Percentiles rank a stretch among this genome's conserved stretches.
phyloP scores from a whole-genome alignment of 1,140 invertebrate genomes.

The Anagrus nilaparvatae region DNA sequence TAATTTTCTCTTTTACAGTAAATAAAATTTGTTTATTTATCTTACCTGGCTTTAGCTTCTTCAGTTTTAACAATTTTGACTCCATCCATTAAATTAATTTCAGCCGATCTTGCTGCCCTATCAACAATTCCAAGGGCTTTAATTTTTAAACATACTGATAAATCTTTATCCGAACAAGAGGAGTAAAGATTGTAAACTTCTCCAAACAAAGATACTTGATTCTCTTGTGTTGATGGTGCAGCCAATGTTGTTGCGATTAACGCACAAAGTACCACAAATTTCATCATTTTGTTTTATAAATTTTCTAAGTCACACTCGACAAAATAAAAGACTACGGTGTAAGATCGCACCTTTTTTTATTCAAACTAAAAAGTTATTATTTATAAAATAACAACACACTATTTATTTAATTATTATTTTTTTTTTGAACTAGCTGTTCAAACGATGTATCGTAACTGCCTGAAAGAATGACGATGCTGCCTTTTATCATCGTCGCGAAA shows the following conservation, averaged over 20 bases:
- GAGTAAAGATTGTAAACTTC: slow-evolving; percentile 48
- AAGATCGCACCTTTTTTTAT: too few relatives aligned
- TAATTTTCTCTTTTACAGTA: background rate
- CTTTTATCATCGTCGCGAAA: slow-evolving; percentile 44
- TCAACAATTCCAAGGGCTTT: slow-evolving; percentile 37
- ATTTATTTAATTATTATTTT: too few relatives aligned
- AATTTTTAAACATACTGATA: slow-evolving; percentile 62
- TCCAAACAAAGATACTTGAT: slow-evolving; percentile 31
- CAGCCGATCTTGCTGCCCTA: slow-evolving; percentile 34
- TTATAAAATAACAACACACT: too few relatives aligned
- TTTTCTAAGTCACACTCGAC: too few relatives aligned
- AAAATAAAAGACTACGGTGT: too few relatives aligned
- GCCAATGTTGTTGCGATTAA: slow-evolving; percentile 39
- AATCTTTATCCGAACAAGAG: slow-evolving; percentile 50
- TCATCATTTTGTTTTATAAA: slow-evolving; percentile 45
- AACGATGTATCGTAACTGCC: slow-evolving; percentile 43
- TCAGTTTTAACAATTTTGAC: slow-evolving; percentile 57
- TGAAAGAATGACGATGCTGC: slow-evolving; percentile 43
- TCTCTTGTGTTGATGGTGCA: slow-evolving; percentile 40
- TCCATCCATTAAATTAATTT: slow-evolving; percentile 52
- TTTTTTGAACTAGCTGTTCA: too few relatives aligned
- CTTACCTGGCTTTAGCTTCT: slow-evolving; percentile 39
- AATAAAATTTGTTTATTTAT: background rate
- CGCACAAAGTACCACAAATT: slow-evolving; percentile 45
- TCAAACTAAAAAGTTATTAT: too few relatives aligned